Conservation (phyloP, 2,113 vertebrate genomes). For the Fregata magnificens region DNA sequence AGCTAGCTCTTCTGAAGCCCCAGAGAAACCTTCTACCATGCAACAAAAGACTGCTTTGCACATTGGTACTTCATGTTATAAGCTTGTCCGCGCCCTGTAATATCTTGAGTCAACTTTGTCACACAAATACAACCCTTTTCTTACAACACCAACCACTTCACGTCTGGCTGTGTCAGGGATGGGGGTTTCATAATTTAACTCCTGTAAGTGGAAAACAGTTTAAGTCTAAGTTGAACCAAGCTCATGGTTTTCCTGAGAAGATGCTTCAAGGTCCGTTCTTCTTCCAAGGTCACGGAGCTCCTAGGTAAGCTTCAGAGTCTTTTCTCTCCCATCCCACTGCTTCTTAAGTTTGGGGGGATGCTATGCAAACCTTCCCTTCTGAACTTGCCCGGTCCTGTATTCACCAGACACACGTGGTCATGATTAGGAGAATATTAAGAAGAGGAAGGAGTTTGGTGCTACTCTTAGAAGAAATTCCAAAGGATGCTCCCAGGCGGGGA, state of each 20-base stretch:
- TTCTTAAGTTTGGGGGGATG: neutral
- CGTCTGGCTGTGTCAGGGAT: fast-evolving
- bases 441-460: slow-evolving; percentile 18
- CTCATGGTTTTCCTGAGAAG: neutral
- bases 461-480: slow-evolving; percentile 45
- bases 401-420: neutral
- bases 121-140: neutral
- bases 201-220: neutral
- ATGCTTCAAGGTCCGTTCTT: neutral
- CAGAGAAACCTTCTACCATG: neutral
- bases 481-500: neutral
- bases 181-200: neutral
- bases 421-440: neutral
- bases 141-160: neutral
- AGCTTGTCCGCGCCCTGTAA: neutral
- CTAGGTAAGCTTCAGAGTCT: neutral
- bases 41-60: neutral
- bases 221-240: neutral
- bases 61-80: neutral
- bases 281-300: neutral
- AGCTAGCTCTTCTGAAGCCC: neutral
- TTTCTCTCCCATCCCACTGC: neutral
- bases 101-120: neutral
- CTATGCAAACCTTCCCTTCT: neutral
- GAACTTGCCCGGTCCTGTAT: neutral